Evolutionary conservation across 1,140 invertebrate genomes (phyloP).

Genomic region (Calliphora vicina): DNA sequence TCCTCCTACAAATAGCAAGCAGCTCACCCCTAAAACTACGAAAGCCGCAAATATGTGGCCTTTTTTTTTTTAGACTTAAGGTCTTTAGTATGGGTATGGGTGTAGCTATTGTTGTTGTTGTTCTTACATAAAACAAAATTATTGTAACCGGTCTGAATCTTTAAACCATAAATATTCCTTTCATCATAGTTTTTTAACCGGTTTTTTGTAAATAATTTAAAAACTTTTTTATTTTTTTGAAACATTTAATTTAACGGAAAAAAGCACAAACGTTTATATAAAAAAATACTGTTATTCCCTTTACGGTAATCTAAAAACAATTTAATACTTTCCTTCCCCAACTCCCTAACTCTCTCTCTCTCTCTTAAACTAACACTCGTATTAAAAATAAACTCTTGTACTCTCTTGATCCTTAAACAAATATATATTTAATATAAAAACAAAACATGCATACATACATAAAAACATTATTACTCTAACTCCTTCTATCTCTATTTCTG

Average conservation of each 20-base stretch:
- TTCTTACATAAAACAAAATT: neutral
- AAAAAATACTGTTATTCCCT: slow-evolving; percentile 3
- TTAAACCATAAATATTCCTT: neutral
- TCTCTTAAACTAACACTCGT: neutral
- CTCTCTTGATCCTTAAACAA: slow-evolving; percentile 6
- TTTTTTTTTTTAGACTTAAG: too few relatives aligned
- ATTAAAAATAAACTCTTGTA: slow-evolving; percentile 24
- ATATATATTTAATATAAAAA: neutral
- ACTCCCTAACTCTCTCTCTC: slow-evolving; percentile 22
- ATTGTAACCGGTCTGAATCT: neutral
- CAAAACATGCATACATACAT: neutral
- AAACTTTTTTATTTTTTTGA: neutral
- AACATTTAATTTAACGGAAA: neutral
- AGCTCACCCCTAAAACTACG: too few relatives aligned
- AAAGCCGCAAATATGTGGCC: too few relatives aligned
- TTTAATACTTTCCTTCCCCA: neutral
- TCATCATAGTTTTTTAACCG: neutral
- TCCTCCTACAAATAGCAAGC: too few relatives aligned
- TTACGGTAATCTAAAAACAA: neutral
- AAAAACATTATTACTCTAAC: neutral
- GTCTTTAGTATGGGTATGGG: too few relatives aligned
- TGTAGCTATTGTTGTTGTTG: too few relatives aligned
- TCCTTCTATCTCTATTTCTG: neutral
- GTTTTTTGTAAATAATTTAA: slow-evolving; percentile 24
- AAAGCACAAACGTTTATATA: slow-evolving; percentile 25